Base-by-base conservation (phyloP, 2,888 invertebrate species). In the Orchesella flavescens region DNA sequence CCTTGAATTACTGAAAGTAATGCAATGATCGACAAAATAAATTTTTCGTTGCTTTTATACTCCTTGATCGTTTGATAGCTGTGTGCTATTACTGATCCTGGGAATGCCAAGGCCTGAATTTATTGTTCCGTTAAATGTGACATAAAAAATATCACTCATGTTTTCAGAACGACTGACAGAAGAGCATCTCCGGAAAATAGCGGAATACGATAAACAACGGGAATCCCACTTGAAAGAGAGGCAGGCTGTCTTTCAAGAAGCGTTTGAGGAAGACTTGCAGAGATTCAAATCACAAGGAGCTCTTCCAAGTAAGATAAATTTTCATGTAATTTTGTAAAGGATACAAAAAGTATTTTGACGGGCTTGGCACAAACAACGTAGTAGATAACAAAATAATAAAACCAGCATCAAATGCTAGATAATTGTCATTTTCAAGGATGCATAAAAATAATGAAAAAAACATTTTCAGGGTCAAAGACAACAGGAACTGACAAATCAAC, bases 201-300 rank as follows among this genome's bases (percentile, higher is more conserved):
- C 90, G n/a, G 90, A 91, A 44, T 91, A 91, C 84, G 94, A 94
- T 89, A 89, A 91, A 34, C 91, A 91, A 69, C 91, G 93, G 80
- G 91, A 92, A 77, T 90, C 91, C 86, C 89, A 92, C 9, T 90
- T 93, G 87, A 92, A 92, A 87, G 94, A 94, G 89, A 91, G 94
- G 46, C 94, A 94, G 88, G 92, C 93, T 83, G 93, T 93, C 0
- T 94, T 94, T 88, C 93, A 93, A 87, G 93, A 93, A 89, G 94
- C 93, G 13, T 94, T 94, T 89, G 92, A 93, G 89, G 92, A 91
- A 88, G 94, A 94, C 89, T 89, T 94, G 86, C 91, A 93, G 86
- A 91, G 92, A 73, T 94, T 92, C 88, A 94, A 93, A 89, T 91
- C 91, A 87, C 91, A 92, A 57, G 94, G 94, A 77, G 91, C 91